These are phyloP conservation scores for Zonotrichia albicollis DNA, from an alignment of 2,797 vertebrate species.

Conservation along the genomic window DNA sequence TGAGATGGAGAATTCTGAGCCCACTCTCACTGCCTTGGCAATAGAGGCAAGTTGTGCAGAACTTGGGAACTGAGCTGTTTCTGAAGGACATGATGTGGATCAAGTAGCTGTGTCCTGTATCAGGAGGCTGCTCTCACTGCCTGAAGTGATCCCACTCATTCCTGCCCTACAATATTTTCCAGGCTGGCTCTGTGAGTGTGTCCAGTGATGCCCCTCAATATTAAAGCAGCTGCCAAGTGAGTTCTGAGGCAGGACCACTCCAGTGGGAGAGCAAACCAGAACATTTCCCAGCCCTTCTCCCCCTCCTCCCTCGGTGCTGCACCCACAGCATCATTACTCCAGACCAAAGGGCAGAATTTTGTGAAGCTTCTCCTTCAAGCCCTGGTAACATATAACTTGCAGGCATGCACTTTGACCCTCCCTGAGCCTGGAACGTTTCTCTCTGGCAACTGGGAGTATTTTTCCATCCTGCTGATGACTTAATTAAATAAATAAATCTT, in stretches of 20 bases:
- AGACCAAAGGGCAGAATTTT: constrained; percentile 33
- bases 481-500: constrained; percentile 54
- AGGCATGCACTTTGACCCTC: constrained; percentile 22
- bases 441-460: constrained; percentile 27
- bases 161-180: background rate
- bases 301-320: background rate
- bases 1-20: background rate
- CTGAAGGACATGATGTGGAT: background rate
- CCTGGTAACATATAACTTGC: constrained; percentile 20
- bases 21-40: background rate
- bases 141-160: background rate
- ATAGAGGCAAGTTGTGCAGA: background rate
- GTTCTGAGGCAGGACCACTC: background rate
- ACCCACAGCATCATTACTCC: background rate
- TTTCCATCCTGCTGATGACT: constrained; percentile 37
- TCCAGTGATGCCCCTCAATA: background rate
- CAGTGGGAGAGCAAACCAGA: background rate
- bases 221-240: background rate
- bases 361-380: background rate
- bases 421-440: background rate
- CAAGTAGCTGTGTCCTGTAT: background rate
- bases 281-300: background rate
- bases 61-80: background rate
- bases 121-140: background rate
- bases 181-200: background rate